Percentiles rank a stretch among this genome's conserved stretches.
These are phyloP conservation scores for Recurvirostra avosetta DNA, from an alignment of 2,113 vertebrate genomes.

Conservation along the genomic window DNA sequence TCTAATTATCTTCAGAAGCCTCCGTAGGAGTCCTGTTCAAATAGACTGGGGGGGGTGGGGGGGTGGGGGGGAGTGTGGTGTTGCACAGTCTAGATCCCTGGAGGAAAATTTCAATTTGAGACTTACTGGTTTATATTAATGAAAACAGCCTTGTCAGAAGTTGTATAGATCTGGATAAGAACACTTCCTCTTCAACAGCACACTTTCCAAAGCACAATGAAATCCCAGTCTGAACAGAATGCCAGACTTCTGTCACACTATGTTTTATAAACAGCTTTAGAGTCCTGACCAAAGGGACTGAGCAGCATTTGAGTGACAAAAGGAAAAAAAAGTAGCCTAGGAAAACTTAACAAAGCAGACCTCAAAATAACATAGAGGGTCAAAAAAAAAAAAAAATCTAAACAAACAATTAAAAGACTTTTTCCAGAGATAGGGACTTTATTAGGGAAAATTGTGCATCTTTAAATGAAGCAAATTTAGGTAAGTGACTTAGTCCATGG, in stretches of 20 bases:
- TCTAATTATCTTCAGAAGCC: not conserved
- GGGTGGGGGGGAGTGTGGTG: accelerated
- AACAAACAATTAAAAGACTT: not conserved
- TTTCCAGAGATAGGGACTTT: not conserved
- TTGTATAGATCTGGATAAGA: not conserved
- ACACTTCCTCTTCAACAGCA: not conserved
- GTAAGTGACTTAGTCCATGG: not conserved
- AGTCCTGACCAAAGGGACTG: not conserved
- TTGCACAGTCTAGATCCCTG: not conserved
- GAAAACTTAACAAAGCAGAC: not conserved
- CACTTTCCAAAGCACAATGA: not conserved
- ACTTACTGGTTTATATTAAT: not conserved
- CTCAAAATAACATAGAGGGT: not conserved
- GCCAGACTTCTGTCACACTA: not conserved
- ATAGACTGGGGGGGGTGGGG: too few species aligned
- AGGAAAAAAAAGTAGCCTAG: too few species aligned
- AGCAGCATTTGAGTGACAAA: not conserved
- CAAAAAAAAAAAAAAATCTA: not conserved
- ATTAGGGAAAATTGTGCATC: not conserved
- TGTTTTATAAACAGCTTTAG: not conserved
- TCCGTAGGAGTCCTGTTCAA: not conserved
- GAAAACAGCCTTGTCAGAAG: not conserved
- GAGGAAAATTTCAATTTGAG: not conserved
- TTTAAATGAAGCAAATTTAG: not conserved
- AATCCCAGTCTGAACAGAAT: not conserved